Percentiles rank a stretch among this genome's conserved stretches.
Conservation (phyloP, 92 coral and sea anemone species). For the Epizoanthus ramosus region DNA sequence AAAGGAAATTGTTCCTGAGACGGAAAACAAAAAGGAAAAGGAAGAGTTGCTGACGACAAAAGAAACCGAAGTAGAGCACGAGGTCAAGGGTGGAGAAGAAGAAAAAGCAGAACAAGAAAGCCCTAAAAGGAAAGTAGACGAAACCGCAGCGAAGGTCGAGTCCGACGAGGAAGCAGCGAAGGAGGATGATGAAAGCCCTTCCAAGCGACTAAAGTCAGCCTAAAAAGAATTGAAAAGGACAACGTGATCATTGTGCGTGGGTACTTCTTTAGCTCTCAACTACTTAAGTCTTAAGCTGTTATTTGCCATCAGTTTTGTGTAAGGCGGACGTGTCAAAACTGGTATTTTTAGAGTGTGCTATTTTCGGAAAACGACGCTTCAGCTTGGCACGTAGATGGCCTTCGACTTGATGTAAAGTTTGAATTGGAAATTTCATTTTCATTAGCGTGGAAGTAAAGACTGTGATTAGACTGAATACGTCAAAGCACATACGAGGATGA, state of each 20-base stretch:
- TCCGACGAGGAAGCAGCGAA: slow-evolving; percentile 48
- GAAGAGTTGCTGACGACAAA: slow-evolving; percentile 29
- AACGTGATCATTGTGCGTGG: not conserved
- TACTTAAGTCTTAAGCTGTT: not conserved
- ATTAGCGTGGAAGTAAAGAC: not conserved
- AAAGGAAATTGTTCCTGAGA: slow-evolving; percentile 49
- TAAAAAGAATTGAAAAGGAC: slow-evolving; percentile 15
- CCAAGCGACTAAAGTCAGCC: slow-evolving; percentile 67
- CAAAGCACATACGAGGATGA: slow-evolving; percentile 1
- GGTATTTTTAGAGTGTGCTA: slow-evolving; percentile 20
- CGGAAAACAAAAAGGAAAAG: slow-evolving; percentile 42
- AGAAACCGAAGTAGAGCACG: not conserved
- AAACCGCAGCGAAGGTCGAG: slow-evolving; percentile 17
- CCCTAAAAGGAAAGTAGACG: slow-evolving; percentile 2
- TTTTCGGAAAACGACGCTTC: not conserved
- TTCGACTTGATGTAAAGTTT: not conserved
- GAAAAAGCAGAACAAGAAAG: slow-evolving; percentile 18
- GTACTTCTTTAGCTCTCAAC: not conserved
- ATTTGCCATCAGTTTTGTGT: not conserved
- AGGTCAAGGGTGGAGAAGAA: slow-evolving; percentile 33
- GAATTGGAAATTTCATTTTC: not conserved
- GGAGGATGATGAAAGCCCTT: slow-evolving; percentile 68
- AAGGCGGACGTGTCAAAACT: slow-evolving; percentile 10
- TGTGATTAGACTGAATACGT: not conserved
- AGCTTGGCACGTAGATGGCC: slow-evolving; percentile 18